These are phyloP conservation scores for Epinephelus lanceolatus DNA, from an alignment of 2,113 vertebrate species.

Conservation along the genomic window DNA sequence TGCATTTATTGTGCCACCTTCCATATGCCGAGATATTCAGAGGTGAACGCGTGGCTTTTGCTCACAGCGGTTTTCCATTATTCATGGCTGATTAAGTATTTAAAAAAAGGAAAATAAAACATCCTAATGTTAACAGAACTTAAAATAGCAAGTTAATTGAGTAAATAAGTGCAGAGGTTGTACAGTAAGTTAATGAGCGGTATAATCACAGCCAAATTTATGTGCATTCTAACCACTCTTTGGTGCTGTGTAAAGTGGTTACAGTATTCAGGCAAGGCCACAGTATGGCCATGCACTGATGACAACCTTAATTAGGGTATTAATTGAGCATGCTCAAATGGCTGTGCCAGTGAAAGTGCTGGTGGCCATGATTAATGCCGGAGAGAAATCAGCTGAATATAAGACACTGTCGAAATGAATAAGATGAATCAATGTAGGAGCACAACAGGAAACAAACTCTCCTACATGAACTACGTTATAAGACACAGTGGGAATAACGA, in stretches of 20 bases:
- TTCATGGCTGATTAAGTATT: conserved; percentile 76
- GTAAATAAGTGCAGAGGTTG: conserved; percentile 77
- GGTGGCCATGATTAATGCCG: conserved; percentile 50
- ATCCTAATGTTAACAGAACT: conserved; percentile 64
- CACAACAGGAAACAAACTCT: no score
- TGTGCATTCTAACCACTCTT: conserved; percentile 53
- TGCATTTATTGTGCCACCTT: conserved; percentile 63
- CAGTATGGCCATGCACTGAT: conserved; percentile 25
- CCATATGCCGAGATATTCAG: conserved; percentile 49
- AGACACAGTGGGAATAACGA: no score
- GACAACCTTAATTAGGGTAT: conserved; percentile 59
- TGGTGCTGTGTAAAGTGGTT: conserved; percentile 40
- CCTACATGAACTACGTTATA: no score
- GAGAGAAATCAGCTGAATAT: not conserved
- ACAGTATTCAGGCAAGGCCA: conserved; percentile 46
- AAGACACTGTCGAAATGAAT: not conserved
- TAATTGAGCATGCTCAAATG: conserved; percentile 66
- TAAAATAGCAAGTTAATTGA: conserved; percentile 77
- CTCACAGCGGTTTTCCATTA: conserved; percentile 70
- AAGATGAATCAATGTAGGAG: no score
- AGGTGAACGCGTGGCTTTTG: conserved; percentile 58
- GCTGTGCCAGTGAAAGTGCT: not conserved
- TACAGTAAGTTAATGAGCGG: conserved; percentile 73
- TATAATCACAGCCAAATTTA: conserved; percentile 70
- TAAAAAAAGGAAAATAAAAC: conserved; percentile 63